A percentile compares a stretch with the other conserved stretches of the same genome.
Conservation (phyloP, 2,113 vertebrate species). For the Lycaon pictus region DNA sequence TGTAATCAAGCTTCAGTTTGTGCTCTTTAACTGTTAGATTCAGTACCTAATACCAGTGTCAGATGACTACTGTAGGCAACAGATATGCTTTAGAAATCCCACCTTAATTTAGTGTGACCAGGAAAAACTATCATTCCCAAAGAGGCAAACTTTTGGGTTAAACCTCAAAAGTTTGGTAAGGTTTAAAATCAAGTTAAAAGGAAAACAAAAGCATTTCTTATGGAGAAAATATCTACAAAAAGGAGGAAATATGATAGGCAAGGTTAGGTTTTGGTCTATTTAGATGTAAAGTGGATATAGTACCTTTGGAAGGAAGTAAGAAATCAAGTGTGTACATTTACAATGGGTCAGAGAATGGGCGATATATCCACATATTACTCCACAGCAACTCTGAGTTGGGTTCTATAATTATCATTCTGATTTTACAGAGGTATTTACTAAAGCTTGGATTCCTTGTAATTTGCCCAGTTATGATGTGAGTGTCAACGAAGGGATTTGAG, state of each 20-base stretch:
- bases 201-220: not conserved
- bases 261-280: not conserved
- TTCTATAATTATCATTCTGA: not conserved
- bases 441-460: not conserved
- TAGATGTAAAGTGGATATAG: not conserved
- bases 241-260: not conserved
- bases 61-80: not conserved
- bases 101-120: not conserved
- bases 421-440: not conserved
- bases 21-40: constrained; percentile 6
- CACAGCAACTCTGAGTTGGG: not conserved
- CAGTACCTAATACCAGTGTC: not conserved
- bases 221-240: not conserved
- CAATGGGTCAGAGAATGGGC: not conserved
- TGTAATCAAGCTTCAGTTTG: not conserved
- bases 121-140: not conserved
- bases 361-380: not conserved
- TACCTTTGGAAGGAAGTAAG: not conserved
- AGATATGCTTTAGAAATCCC: not conserved
- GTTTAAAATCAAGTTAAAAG: not conserved
- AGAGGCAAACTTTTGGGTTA: not conserved
- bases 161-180: not conserved
- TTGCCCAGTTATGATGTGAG: not conserved
- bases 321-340: not conserved
- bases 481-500: not conserved